Conservation (phyloP, 2,113 vertebrate species). For the Dromiciops gliroides region DNA sequence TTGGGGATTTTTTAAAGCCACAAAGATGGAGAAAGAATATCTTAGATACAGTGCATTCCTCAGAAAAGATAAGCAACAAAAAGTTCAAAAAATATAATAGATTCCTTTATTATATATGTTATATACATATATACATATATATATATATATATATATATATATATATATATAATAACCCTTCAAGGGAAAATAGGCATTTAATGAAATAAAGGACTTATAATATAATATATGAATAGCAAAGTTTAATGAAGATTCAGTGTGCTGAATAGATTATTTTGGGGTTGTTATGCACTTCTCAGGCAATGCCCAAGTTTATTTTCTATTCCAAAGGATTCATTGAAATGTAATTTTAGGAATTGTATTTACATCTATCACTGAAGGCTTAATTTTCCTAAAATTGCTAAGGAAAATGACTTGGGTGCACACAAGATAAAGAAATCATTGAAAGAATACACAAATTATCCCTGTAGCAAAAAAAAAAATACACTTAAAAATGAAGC, state of each 20-base stretch:
- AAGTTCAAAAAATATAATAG: not conserved
- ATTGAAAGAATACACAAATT: not conserved
- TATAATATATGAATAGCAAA: conserved; percentile 53
- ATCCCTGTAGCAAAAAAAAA: conserved; percentile 5
- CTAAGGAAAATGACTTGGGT: conserved; percentile 42
- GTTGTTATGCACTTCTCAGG: conserved; percentile 66
- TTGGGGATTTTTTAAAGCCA: conserved; percentile 4
- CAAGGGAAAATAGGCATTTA: too few species aligned
- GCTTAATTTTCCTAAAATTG: conserved; percentile 8
- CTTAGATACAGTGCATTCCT: not conserved
- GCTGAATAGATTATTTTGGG: conserved; percentile 49
- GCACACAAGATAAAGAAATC: conserved; percentile 28
- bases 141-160: too few species aligned
- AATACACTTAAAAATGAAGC: not conserved
- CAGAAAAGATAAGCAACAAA: conserved; percentile 43
- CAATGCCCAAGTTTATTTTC: conserved; percentile 34
- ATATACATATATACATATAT: too few species aligned
- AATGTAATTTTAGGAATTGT: conserved; percentile 54
- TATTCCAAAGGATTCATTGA: conserved; percentile 61
- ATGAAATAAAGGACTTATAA: too few species aligned
- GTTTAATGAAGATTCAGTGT: conserved; percentile 65
- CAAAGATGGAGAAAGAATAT: not conserved
- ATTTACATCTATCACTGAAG: conserved; percentile 57
- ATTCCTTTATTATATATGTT: conserved; percentile 43
- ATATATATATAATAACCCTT: too few species aligned